Evolutionary conservation across 2,888 invertebrate genomes (phyloP), one percentile per base, ranked within the genome.

Genomic region (Cancer borealis): DNA sequence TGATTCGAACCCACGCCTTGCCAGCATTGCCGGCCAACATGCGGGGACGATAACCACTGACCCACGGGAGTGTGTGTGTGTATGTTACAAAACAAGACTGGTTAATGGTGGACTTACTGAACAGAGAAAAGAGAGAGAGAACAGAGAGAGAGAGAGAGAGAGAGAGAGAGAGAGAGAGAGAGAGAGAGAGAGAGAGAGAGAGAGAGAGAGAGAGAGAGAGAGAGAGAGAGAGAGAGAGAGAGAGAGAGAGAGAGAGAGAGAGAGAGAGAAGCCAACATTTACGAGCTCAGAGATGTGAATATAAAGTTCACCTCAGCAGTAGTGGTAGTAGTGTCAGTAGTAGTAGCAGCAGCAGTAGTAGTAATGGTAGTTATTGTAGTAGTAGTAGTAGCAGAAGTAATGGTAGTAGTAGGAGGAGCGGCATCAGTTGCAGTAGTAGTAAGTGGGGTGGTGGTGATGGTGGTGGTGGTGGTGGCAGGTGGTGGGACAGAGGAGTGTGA

Each of bases 81-180:
- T 39, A 39, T 39, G 39, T 1, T 39, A 39, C 39, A 39, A 39
- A 39, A 39, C 39, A 39, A 39, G 2, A 39, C 2, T 54, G 54
- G 54, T 54, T 54, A 54, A 54, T 54, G 8, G 54, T 54, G 54
- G 54, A 54, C 54, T 54, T 12, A 8, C 54, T 54, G 54, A 14
- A 49, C 10, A 26, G 79, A 79, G 79, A 79, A 21, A n/a, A 79
- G n/a, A 79, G 30, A 79, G 79, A 79, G 4, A 84, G 84, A 84
- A 17, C 66, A 66, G 66, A 66, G n/a, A n/a, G n/a, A n/a, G n/a
- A n/a, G n/a, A n/a, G n/a, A n/a, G n/a, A n/a, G n/a, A n/a, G n/a
- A n/a, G n/a, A n/a, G n/a, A n/a, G n/a, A 73, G 73, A 73, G 73
- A 73, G 73, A 73, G 73, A 73, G 73, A n/a, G n/a, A n/a, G 66